Evolutionary conservation across 2,888 invertebrate species (phyloP), one percentile per base, ranked within the genome.

Genomic region (Oxyteleia sp.): DNA sequence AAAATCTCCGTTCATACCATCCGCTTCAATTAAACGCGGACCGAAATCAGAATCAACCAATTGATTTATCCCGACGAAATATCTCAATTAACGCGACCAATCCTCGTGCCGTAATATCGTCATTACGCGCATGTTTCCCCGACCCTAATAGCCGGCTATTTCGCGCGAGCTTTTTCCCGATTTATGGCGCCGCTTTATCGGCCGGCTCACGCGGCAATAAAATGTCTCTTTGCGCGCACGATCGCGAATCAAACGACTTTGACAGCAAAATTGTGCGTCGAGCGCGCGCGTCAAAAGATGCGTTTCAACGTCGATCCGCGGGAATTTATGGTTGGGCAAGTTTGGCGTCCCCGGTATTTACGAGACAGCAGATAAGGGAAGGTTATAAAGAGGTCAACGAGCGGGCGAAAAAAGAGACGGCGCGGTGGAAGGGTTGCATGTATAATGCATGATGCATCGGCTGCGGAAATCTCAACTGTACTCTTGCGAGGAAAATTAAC

Each of bases 331-430:
- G 10, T n/a, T n/a, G n/a, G n/a, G n/a, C n/a, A n/a, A n/a, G n/a
- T n/a, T n/a, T n/a, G n/a, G n/a, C n/a, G n/a, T n/a, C n/a, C n/a
- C n/a, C n/a, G n/a, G 53, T 68, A 78, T 78, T 78, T 78, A 78
- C 53, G 76, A 78, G 59, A 61, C 57, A 32, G 59, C 43, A 59
- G 76, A 78, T 78, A 78, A 78, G 69, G 53, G 69, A 45, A 63
- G 78, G 78, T 69, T 55, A 69, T 69, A 78, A 78, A 69, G 78
- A 69, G 78, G 78, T 78, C 78, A 78, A 69, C 78, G 45, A 41
- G 76, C 38, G 51, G 64, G 41, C 23, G 59, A 32, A 38, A 61
- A 59, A 15, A 57, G 49, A 47, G 49, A 57, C 26, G 38, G 32
- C 0, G 32, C 11, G 51, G 51, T 59, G 20, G 66, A 68, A 38